Percentiles rank a stretch among this genome's conserved stretches.
Conservation (phyloP, 2,113 vertebrate genomes). For the Catharus fuscescens region DNA sequence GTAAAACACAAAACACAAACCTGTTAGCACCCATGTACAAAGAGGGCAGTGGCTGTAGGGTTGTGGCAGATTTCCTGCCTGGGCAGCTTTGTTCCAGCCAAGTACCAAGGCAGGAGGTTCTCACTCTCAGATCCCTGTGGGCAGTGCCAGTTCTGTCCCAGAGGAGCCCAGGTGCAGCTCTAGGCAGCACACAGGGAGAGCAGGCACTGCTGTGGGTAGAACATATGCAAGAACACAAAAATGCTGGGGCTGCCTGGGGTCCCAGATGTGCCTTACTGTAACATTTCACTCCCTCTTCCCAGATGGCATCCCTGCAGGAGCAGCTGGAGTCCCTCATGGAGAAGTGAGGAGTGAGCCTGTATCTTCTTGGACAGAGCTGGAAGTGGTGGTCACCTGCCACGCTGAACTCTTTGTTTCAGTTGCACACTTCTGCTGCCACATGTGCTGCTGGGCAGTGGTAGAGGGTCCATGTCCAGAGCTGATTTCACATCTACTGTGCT, state of each 20-base stretch:
- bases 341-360: conserved; percentile 75
- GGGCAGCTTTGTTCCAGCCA: background rate
- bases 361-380: background rate
- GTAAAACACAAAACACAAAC: background rate
- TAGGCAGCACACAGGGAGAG: rapidly evolving
- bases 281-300: conserved; percentile 7
- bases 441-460: background rate
- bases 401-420: background rate
- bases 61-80: background rate
- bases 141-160: background rate
- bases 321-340: conserved; percentile 94
- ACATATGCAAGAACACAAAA: background rate
- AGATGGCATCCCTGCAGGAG: conserved; percentile 94
- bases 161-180: background rate
- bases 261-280: background rate
- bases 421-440: background rate
- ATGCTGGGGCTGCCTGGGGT: conserved; percentile 17
- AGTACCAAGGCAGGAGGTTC: background rate
- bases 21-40: no score
- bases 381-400: background rate
- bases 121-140: background rate
- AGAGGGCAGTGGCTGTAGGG: background rate
- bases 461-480: background rate
- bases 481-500: background rate
- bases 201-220: background rate